Evolutionary conservation across 2,113 vertebrate genomes (phyloP).

Genomic region (Psephotus haematonotus): DNA sequence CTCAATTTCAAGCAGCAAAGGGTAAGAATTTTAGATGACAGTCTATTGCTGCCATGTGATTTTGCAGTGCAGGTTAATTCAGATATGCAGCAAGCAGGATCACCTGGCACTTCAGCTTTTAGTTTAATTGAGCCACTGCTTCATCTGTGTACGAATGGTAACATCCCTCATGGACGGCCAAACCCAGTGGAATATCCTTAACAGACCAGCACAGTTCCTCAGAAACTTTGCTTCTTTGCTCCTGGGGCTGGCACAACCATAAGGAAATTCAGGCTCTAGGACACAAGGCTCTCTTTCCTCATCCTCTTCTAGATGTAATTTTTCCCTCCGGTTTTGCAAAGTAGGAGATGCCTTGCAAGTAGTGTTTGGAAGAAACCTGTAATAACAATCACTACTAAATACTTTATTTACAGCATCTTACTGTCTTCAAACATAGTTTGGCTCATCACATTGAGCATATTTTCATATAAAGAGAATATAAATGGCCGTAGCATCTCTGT

Average conservation of each 20-base stretch:
- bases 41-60: background rate
- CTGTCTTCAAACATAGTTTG: background rate
- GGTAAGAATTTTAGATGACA: background rate
- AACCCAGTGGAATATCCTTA: constrained; percentile 38
- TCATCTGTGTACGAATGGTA: background rate
- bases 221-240: constrained; percentile 42
- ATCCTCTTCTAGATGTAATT: constrained; percentile 7
- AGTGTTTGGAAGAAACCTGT: background rate
- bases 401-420: background rate
- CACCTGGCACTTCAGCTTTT: constrained; percentile 33
- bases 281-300: background rate
- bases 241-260: constrained; percentile 6
- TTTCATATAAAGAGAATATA: background rate
- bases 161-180: background rate
- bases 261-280: background rate
- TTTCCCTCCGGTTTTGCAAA: background rate
- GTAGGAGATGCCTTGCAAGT: background rate
- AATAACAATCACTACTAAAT: background rate
- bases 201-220: constrained; percentile 24
- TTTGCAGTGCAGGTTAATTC: constrained; percentile 37
- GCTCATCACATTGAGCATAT: background rate
- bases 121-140: background rate
- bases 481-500: background rate
- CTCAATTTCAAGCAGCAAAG: background rate
- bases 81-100: background rate